Evolutionary conservation across 2,113 vertebrate genomes (phyloP).

Genomic region (Talpa occidentalis): DNA sequence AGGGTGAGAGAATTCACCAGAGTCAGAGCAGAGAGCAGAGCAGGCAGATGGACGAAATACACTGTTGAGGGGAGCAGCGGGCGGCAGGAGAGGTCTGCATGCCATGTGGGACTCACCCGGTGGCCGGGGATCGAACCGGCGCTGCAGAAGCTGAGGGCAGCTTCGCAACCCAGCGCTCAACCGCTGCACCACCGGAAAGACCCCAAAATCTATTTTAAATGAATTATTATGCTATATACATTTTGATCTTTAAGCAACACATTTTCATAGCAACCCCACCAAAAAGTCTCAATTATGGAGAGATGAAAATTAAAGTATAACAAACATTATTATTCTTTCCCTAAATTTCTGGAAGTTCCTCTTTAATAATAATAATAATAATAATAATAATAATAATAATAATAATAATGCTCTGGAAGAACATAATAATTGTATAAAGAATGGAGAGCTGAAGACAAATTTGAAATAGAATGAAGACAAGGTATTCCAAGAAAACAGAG

Average conservation of each 20-base stretch:
- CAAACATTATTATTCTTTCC: not conserved
- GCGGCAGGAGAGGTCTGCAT: no score
- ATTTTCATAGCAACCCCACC: not conserved
- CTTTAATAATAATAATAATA: not conserved
- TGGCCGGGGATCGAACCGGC: no score
- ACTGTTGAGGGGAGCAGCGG: no score
- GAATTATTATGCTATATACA: not conserved
- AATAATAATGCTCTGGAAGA: not conserved
- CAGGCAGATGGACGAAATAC: no score
- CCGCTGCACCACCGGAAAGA: no score
- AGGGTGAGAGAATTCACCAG: no score
- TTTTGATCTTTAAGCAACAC: constrained; percentile 10
- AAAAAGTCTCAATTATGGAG: not conserved
- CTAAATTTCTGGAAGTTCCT: not conserved
- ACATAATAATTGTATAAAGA: constrained; percentile 15
- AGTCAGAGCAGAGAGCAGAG: no score
- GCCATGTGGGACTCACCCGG: no score
- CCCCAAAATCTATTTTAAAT: no score
- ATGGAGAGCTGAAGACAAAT: not conserved
- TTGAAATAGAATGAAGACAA: constrained; percentile 21
- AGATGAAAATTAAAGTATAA: constrained; percentile 2
- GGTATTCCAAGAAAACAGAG: not conserved
- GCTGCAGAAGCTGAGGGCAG: no score
- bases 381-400: not conserved
- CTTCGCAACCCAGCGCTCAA: no score